These are phyloP conservation scores for rabbit (Oryctolagus cuniculus) DNA, from an alignment of 2,113 vertebrate species.

Conservation along the genomic window mOryCun1.1 NC_091453.1:56224501-56225000, in stretches of 20 bases:
- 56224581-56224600: background rate
- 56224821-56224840: slow-evolving; percentile 45
- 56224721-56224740: background rate
- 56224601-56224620: too few relatives aligned
- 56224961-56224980: slow-evolving; percentile 72
- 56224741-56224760: background rate
- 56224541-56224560: background rate
- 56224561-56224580: background rate
- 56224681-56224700: background rate
- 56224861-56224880: background rate
- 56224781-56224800: background rate
- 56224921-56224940: slow-evolving; percentile 72
- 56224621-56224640: background rate
- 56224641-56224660: background rate
- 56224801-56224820: slow-evolving; percentile 12
- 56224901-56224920: slow-evolving; percentile 75
- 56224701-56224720: background rate
- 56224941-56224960: slow-evolving; percentile 53
- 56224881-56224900: slow-evolving; percentile 69
- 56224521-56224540: background rate
- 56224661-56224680: background rate
- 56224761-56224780: slow-evolving; percentile 30
- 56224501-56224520: background rate
- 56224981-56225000: slow-evolving; percentile 73
- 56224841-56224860: slow-evolving; percentile 40